phyloP scores from a whole-genome alignment of 2,113 vertebrate genomes.

The Turnix velox region DNA sequence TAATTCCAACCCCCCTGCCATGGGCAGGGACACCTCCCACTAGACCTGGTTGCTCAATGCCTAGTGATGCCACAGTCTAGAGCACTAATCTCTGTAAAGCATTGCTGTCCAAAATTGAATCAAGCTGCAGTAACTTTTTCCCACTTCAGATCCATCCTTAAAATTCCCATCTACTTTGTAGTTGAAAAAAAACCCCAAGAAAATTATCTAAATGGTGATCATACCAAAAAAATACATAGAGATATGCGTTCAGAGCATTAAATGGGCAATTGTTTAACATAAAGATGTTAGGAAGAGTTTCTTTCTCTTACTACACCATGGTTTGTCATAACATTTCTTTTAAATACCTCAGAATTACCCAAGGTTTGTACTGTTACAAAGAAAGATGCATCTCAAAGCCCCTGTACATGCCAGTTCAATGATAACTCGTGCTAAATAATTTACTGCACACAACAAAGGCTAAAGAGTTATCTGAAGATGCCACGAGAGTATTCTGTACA shows the following conservation, averaged over 20 bases:
- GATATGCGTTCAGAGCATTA: neutral
- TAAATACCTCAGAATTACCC: neutral
- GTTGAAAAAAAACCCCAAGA: fast-evolving
- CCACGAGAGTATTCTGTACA: neutral
- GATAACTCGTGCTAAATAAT: conserved; percentile 47
- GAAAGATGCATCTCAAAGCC: conserved; percentile 6
- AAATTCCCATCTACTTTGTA: neutral
- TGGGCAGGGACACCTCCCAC: no score
- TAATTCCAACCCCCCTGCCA: no score
- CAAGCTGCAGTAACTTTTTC: neutral
- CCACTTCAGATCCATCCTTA: neutral
- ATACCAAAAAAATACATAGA: neutral
- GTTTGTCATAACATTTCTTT: conserved; percentile 6
- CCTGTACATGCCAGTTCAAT: neutral
- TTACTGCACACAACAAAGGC: conserved; percentile 39
- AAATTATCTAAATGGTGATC: neutral
- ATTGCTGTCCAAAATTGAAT: neutral
- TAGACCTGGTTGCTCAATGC: no score
- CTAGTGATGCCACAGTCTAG: neutral
- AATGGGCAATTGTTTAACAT: conserved; percentile 15
- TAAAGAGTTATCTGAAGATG: neutral
- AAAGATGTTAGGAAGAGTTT: neutral
- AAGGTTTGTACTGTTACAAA: neutral
- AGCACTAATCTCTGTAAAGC: neutral
- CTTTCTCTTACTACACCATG: neutral